phyloP scores from a whole-genome alignment of 1,140 invertebrate genomes.

The Eumaeus atala region DNA sequence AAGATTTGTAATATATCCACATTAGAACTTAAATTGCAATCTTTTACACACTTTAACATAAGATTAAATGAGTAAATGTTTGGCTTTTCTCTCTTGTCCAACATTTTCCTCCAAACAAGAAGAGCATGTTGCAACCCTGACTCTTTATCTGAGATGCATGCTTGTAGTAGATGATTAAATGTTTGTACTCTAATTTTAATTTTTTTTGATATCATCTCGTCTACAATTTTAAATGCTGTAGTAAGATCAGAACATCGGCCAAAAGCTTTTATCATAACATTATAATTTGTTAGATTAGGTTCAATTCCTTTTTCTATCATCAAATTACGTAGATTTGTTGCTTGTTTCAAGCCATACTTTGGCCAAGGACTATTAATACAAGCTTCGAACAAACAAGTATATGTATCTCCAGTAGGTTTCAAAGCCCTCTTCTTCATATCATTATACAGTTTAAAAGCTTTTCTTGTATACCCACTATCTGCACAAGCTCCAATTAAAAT shows the following conservation, averaged over 20 bases:
- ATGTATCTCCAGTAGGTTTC: constrained; percentile 80
- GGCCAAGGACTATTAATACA: constrained; percentile 86
- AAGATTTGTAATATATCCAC: constrained; percentile 69
- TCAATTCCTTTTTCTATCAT: constrained; percentile 81
- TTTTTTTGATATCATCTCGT: constrained; percentile 85
- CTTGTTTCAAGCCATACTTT: constrained; percentile 78
- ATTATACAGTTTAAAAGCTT: constrained; percentile 88
- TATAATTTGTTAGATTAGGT: constrained; percentile 86
- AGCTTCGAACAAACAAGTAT: constrained; percentile 90
- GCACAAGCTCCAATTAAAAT: constrained; percentile 87
- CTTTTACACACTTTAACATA: constrained; percentile 83
- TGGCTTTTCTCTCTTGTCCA: constrained; percentile 77
- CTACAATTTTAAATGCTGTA: constrained; percentile 85
- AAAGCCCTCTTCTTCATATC: constrained; percentile 86
- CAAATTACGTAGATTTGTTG: constrained; percentile 77
- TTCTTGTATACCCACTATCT: constrained; percentile 85
- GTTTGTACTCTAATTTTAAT: constrained; percentile 81
- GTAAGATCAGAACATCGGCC: constrained; percentile 84
- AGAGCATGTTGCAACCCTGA: constrained; percentile 87
- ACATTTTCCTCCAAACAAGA: constrained; percentile 89
- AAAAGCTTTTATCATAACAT: constrained; percentile 94
- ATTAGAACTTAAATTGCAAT: constrained; percentile 84
- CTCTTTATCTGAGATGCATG: constrained; percentile 84
- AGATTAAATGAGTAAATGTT: constrained; percentile 87
- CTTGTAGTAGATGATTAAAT: constrained; percentile 87